These are phyloP conservation scores for Atherix ibis DNA, from an alignment of 2,888 invertebrate genomes.

Conservation along the genomic window DNA sequence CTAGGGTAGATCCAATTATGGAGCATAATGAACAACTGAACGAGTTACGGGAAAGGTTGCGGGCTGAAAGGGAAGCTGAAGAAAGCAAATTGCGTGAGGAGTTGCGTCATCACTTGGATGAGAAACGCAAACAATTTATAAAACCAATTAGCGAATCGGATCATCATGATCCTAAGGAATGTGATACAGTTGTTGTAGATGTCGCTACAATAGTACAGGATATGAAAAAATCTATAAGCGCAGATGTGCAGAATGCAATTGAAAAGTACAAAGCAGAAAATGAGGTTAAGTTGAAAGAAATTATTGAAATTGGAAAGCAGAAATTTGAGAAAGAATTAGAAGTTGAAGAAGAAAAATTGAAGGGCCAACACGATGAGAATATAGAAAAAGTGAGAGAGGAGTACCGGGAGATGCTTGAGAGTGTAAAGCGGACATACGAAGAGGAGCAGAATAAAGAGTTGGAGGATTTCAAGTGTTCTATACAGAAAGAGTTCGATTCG, in stretches of 20 bases:
- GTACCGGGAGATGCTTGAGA: conserved; percentile 27
- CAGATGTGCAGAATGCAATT: too few species aligned
- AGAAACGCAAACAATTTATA: conserved; percentile 22
- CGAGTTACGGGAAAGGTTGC: conserved; percentile 38
- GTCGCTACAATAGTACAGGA: too few species aligned
- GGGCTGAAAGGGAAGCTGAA: conserved; percentile 28
- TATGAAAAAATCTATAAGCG: too few species aligned
- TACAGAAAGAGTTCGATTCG: conserved; percentile 33
- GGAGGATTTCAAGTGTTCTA: conserved; percentile 23
- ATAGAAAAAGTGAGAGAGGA: conserved; percentile 30
- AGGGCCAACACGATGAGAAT: conserved; percentile 26
- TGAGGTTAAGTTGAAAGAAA: conserved; percentile 17
- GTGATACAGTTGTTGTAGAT: too few species aligned
- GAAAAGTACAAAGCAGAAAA: too few species aligned
- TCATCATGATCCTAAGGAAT: too few species aligned
- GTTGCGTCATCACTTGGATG: conserved; percentile 36
- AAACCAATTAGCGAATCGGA: too few species aligned
- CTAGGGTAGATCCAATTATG: conserved; percentile 31
- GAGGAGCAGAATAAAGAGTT: conserved; percentile 32
- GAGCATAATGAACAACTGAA: conserved; percentile 24
- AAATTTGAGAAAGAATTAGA: conserved; percentile 24
- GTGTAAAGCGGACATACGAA: conserved; percentile 35
- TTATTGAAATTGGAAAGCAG: conserved; percentile 34
- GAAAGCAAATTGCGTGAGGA: conserved; percentile 37
- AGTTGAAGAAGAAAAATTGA: conserved; percentile 20